Conservation (phyloP, 2,888 invertebrate genomes). For the Microplitis deprimator region DNA sequence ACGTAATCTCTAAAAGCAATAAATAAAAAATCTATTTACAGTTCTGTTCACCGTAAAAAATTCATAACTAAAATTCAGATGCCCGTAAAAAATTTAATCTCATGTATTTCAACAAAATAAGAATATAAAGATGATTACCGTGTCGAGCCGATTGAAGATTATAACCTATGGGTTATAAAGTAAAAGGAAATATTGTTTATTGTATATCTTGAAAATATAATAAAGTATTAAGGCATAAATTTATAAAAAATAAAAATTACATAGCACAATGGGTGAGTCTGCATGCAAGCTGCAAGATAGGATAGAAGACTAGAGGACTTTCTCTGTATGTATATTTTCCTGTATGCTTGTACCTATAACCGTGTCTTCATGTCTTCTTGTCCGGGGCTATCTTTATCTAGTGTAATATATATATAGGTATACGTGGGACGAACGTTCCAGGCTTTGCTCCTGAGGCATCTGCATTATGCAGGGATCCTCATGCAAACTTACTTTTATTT, state of each 20-base stretch:
- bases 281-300: not conserved
- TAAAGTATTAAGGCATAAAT: conserved; percentile 13
- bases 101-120: not conserved
- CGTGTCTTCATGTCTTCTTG: conserved; percentile 9
- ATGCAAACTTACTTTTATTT: conserved; percentile 22
- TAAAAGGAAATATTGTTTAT: not conserved
- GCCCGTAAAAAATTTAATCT: not conserved
- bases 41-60: not conserved
- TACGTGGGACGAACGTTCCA: conserved; percentile 49
- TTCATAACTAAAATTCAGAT: not conserved
- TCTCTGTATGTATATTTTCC: conserved; percentile 9
- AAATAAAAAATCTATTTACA: not conserved
- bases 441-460: conserved; percentile 45
- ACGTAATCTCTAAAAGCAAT: not conserved
- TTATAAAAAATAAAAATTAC: conserved; percentile 23
- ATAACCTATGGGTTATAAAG: not conserved
- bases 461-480: conserved; percentile 44
- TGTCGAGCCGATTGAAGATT: not conserved
- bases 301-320: not conserved
- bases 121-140: not conserved
- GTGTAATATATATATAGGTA: not conserved
- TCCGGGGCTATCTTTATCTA: conserved; percentile 43
- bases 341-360: not conserved
- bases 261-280: not conserved
- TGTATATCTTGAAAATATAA: not conserved